phyloP scores from a whole-genome alignment of 2,113 vertebrate species.

The Caracal caracal region DNA sequence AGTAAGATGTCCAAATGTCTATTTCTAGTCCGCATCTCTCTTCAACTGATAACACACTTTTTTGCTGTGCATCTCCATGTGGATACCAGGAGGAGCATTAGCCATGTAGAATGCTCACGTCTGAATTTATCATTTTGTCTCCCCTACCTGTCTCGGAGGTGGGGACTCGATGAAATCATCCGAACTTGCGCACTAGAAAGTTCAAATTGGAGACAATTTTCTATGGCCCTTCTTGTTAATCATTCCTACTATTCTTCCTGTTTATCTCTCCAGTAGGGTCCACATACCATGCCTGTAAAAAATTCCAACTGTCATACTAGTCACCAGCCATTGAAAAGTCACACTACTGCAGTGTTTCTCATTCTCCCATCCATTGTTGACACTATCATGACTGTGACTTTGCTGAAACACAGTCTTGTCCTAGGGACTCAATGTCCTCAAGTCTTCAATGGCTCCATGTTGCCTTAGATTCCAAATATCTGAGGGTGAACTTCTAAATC shows the following conservation, averaged over 20 bases:
- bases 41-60: neutral
- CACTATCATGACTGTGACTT: neutral
- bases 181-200: neutral
- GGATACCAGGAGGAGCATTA: neutral
- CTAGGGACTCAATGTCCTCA: too few relatives aligned
- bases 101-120: neutral
- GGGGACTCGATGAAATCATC: neutral
- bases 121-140: neutral
- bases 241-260: neutral
- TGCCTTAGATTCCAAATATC: neutral
- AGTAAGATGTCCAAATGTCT: neutral
- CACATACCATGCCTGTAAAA: neutral
- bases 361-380: neutral
- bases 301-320: fast-evolving
- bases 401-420: neutral
- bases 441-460: neutral
- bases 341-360: fast-evolving
- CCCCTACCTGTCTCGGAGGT: too few relatives aligned
- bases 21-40: neutral
- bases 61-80: neutral
- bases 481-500: neutral
- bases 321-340: neutral
- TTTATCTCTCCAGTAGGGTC: neutral
- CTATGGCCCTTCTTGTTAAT: neutral
- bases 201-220: neutral